Percentiles rank a stretch among this genome's conserved stretches.
Evolutionary conservation across 2,888 invertebrate species (phyloP).

Genomic region (Torymus texanus): DNA sequence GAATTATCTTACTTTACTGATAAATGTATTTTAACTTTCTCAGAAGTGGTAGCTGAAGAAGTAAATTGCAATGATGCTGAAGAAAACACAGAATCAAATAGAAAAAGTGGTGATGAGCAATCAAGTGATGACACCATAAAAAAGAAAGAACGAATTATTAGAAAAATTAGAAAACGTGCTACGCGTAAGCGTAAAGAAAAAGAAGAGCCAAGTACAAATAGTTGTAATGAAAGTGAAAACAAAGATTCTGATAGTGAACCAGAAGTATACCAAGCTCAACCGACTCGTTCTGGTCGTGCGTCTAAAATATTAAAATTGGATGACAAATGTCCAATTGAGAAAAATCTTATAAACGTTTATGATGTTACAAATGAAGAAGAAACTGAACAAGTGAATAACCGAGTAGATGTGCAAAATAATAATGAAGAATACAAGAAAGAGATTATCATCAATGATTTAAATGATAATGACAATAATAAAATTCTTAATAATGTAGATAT

Average conservation of each 20-base stretch:
- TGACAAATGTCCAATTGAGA: conserved; percentile 61
- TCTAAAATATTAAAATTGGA: conserved; percentile 69
- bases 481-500: neutral
- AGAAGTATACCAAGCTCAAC: conserved; percentile 70
- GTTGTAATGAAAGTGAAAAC: conserved; percentile 1
- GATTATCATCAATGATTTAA: conserved; percentile 7
- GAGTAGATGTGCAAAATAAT: conserved; percentile 21
- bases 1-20: conserved; percentile 11
- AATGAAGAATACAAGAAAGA: conserved; percentile 29
- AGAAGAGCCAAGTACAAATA: neutral
- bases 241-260: conserved; percentile 64
- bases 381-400: conserved; percentile 3
- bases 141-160: conserved; percentile 29
- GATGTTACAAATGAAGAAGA: conserved; percentile 56
- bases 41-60: conserved; percentile 60
- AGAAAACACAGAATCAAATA: conserved; percentile 11
- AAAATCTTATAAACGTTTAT: neutral
- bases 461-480: conserved; percentile 6
- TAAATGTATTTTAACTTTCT: neutral
- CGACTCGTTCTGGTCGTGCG: conserved; percentile 75
- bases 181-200: conserved; percentile 29
- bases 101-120: conserved; percentile 69
- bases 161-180: conserved; percentile 41
- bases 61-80: conserved; percentile 41
- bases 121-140: conserved; percentile 60